Percentiles rank a stretch among this genome's conserved stretches.
These are phyloP conservation scores for Labrus mixtus DNA, from an alignment of 2,113 vertebrate species.

Conservation along the genomic window DNA sequence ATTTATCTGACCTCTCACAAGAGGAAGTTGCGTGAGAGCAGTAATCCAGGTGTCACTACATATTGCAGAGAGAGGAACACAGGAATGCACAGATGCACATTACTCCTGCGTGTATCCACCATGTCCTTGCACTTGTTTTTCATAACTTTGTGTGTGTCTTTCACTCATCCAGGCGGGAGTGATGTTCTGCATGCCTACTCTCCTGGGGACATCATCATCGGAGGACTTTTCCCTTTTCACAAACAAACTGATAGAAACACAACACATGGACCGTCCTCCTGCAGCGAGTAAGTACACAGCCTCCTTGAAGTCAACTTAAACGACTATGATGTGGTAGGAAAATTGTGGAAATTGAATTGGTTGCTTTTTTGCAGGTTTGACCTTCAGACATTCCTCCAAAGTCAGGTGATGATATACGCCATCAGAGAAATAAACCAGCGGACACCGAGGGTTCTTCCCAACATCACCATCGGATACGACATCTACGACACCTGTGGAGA, in stretches of 20 bases:
- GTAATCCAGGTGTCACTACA: background rate
- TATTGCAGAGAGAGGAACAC: background rate
- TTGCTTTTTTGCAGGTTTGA: conserved; percentile 34
- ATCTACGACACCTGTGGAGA: conserved; percentile 78
- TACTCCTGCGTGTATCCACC: background rate
- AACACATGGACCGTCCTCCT: conserved; percentile 1
- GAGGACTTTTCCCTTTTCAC: conserved; percentile 74
- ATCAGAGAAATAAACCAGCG: conserved; percentile 66
- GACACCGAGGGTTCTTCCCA: conserved; percentile 42
- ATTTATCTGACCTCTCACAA: background rate
- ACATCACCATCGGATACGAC: conserved; percentile 73
- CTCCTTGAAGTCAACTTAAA: background rate
- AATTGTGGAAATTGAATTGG: background rate
- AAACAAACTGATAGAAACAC: background rate
- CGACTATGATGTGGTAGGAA: background rate
- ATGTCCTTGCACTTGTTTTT: conserved; percentile 45
- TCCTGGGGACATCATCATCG: conserved; percentile 71
- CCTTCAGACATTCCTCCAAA: conserved; percentile 14
- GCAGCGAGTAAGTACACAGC: conserved; percentile 39
- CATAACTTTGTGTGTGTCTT: background rate
- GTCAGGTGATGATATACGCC: conserved; percentile 73
- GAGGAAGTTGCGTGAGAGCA: background rate
- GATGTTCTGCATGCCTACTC: background rate
- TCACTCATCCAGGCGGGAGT: background rate
- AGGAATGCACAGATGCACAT: background rate